These are phyloP conservation scores for Drosophila miranda DNA, from an alignment of 1,140 invertebrate genomes.

Conservation along the genomic window DNA sequence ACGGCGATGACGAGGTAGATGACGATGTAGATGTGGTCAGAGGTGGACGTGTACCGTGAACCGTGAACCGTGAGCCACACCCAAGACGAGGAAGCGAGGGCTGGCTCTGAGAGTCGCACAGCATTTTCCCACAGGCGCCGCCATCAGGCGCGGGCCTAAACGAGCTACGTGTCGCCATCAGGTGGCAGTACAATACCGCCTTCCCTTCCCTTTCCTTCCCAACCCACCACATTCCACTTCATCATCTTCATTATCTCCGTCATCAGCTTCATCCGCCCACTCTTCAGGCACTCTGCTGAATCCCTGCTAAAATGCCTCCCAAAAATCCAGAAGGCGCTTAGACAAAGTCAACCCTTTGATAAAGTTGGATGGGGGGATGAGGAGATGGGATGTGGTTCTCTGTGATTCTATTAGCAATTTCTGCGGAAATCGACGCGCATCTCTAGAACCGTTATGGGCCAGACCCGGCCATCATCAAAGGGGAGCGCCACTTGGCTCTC, in stretches of 20 bases:
- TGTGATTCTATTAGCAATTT: conserved; percentile 77
- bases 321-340: conserved; percentile 37
- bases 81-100: conserved; percentile 2
- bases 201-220: neutral
- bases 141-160: conserved; percentile 60
- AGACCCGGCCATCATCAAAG: conserved; percentile 53
- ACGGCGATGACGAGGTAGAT: too few relatives aligned
- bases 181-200: conserved; percentile 38
- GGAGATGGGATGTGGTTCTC: conserved; percentile 3
- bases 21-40: neutral
- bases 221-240: neutral
- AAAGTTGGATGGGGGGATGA: conserved; percentile 36
- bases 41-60: conserved; percentile 10
- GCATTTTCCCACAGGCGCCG: conserved; percentile 65
- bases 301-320: too few relatives aligned
- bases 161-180: conserved; percentile 74
- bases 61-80: conserved; percentile 25
- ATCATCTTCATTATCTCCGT: conserved; percentile 11
- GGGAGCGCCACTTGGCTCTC: conserved; percentile 73
- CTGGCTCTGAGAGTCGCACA: neutral
- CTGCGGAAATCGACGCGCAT: conserved; percentile 70
- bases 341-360: conserved; percentile 78
- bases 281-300: too few relatives aligned
- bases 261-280: conserved; percentile 3
- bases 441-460: conserved; percentile 67